Evolutionary conservation across 2,888 invertebrate genomes (phyloP).

Genomic region (Tiphia femorata): DNA sequence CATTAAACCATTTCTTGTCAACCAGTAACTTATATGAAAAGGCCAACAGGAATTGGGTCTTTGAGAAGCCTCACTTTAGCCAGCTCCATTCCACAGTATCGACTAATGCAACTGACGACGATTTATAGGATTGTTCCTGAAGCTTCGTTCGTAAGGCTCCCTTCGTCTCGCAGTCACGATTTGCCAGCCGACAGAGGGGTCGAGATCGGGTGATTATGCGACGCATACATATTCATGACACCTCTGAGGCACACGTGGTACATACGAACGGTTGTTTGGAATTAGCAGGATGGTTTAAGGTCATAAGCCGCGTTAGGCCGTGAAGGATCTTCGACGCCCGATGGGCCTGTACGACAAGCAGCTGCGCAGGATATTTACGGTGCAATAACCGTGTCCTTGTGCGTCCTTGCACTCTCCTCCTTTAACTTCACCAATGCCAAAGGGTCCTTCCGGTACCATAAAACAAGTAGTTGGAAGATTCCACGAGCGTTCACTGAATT

Average conservation of each 20-base stretch:
- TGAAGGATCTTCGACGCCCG: slow-evolving; percentile 36
- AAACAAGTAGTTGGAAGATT: too few relatives aligned
- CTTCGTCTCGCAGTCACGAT: slow-evolving; percentile 36
- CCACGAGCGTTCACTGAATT: too few relatives aligned
- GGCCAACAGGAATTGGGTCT: too few relatives aligned
- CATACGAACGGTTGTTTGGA: slow-evolving; percentile 41
- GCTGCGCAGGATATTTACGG: too few relatives aligned
- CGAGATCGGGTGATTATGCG: slow-evolving; percentile 32
- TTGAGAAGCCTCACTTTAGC: too few relatives aligned
- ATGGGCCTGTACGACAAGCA: slow-evolving; percentile 36
- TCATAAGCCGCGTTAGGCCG: slow-evolving; percentile 47
- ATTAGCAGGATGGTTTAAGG: slow-evolving; percentile 50
- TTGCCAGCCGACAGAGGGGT: slow-evolving; percentile 35
- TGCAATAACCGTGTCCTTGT: too few relatives aligned
- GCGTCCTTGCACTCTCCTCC: too few relatives aligned
- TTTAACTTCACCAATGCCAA: too few relatives aligned
- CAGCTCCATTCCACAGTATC: too few relatives aligned
- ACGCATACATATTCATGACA: slow-evolving; percentile 52
- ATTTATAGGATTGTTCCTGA: slow-evolving; percentile 42
- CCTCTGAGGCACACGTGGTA: slow-evolving; percentile 32
- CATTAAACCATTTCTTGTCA: too few relatives aligned
- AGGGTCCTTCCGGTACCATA: too few relatives aligned
- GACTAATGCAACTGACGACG: slow-evolving; percentile 37
- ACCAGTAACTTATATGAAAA: too few relatives aligned
- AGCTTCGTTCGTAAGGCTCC: slow-evolving; percentile 33